Evolutionary conservation across 2,113 vertebrate genomes (phyloP).

Genomic region (Anhinga rufa): DNA sequence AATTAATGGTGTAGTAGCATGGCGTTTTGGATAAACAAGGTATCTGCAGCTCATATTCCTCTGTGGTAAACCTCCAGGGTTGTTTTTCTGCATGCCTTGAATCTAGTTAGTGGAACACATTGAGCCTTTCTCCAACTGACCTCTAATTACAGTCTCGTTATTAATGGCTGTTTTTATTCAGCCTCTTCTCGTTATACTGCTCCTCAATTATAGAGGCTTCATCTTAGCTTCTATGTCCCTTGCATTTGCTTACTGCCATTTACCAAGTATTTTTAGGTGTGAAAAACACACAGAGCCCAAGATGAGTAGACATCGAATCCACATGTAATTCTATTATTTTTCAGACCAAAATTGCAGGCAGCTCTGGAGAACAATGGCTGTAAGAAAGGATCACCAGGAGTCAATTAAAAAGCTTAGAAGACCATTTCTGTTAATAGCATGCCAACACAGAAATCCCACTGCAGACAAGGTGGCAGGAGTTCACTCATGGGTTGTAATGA

Average conservation of each 20-base stretch:
- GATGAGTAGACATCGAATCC: neutral
- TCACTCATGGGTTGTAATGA: neutral
- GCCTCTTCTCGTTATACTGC: slow-evolving; percentile 11
- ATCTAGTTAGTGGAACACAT: neutral
- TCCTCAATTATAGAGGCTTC: slow-evolving; percentile 38
- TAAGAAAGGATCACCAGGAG: neutral
- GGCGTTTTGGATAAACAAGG: slow-evolving; percentile 15
- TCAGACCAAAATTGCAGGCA: slow-evolving; percentile 50
- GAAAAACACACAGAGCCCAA: neutral
- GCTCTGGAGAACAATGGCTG: neutral
- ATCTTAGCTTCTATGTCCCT: neutral
- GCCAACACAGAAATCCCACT: neutral
- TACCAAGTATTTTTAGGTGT: neutral
- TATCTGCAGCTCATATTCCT: neutral
- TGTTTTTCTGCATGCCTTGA: slow-evolving; percentile 1
- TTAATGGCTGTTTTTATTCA: slow-evolving; percentile 34
- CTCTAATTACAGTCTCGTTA: slow-evolving; percentile 52
- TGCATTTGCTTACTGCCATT: neutral
- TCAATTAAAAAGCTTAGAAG: slow-evolving; percentile 35
- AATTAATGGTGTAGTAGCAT: neutral
- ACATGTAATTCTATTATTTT: slow-evolving; percentile 30
- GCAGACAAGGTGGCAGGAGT: neutral
- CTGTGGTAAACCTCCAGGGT: neutral
- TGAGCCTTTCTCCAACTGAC: slow-evolving; percentile 25
- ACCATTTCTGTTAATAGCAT: slow-evolving; percentile 10